Evolutionary conservation across 2,113 vertebrate genomes (phyloP).

Genomic region (Corythornis madagascariensis): DNA sequence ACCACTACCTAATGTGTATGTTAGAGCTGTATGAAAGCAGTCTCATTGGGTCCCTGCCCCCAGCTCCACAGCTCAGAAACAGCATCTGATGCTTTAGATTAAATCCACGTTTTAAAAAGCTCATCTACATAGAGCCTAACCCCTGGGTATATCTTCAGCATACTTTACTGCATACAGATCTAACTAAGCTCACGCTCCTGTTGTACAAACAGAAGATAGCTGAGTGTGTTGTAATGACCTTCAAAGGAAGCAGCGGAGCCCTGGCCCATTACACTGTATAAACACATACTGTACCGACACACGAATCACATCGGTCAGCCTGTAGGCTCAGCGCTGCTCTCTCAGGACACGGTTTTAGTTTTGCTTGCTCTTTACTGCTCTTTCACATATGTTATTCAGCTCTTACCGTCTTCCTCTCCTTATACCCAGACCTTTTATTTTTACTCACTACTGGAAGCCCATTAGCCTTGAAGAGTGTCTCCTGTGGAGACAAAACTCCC

Average conservation of each 20-base stretch:
- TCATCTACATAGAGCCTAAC: conserved; percentile 13
- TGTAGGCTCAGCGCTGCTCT: neutral
- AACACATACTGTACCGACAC: neutral
- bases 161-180: neutral
- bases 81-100: conserved; percentile 1
- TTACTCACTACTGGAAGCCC: neutral
- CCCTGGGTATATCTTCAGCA: neutral
- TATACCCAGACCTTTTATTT: neutral
- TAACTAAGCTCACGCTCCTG: neutral
- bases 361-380: neutral
- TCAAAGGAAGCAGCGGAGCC: neutral
- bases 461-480: neutral
- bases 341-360: neutral
- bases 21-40: neutral
- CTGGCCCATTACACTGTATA: neutral
- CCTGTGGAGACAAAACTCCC: neutral
- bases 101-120: neutral
- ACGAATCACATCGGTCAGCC: neutral
- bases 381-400: neutral
- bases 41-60: conserved; percentile 16
- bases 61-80: neutral
- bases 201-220: neutral
- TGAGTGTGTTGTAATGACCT: neutral
- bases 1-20: neutral
- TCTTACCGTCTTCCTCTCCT: neutral